Evolutionary conservation across 2,797 vertebrate species (phyloP), one percentile per base, ranked within the genome.

Genomic region (Denticeps clupeoides): DNA sequence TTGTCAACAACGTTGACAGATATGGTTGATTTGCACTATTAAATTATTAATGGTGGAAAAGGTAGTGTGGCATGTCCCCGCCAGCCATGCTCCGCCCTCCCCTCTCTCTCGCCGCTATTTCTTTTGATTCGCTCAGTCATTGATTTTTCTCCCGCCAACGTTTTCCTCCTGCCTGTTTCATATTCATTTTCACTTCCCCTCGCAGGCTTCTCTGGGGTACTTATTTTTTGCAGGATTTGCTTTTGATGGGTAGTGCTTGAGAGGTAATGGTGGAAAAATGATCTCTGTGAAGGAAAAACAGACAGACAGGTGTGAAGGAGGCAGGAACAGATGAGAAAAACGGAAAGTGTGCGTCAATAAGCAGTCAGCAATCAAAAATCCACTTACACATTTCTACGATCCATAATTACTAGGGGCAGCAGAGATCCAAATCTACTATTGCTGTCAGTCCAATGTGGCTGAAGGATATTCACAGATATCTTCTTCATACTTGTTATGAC

Each of bases 1-100:
- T 10, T 21, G 35, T 35, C 35, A 38, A 21, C 38, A 38, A 38
- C 35, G 38, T 11, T 38, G 35, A 38, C 35, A 38, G 35, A 38
- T 38, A 38, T 38, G 35, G 35, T 11, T 38, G 11, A 38, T 38
- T 38, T 38, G 35, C 8, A 16, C 35, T 38, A 21, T 11, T 38
- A 10, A 38, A 38, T 38, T 21, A 38, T 38, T 38, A 18, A 38
- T 38, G 18, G 18, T 38, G 35, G 16, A 38, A 38, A 38, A 38
- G 35, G 35, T 1, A 18, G 35, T 1, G 16, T 8, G 10, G 10
- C 3, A 18, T 19, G 18, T 21, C 21, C 9, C 35, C 35, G 18
- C 18, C 21, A 38, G 35, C 8, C 16, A 10, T 4, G 7, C 45
- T 32, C 28, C 33, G 19, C 44, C 13, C 21, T 38, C 8, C 3